Percentiles rank a stretch among this genome's conserved stretches.
Evolutionary conservation across 1,140 invertebrate genomes (phyloP).

Genomic region (Atta colombica): DNA sequence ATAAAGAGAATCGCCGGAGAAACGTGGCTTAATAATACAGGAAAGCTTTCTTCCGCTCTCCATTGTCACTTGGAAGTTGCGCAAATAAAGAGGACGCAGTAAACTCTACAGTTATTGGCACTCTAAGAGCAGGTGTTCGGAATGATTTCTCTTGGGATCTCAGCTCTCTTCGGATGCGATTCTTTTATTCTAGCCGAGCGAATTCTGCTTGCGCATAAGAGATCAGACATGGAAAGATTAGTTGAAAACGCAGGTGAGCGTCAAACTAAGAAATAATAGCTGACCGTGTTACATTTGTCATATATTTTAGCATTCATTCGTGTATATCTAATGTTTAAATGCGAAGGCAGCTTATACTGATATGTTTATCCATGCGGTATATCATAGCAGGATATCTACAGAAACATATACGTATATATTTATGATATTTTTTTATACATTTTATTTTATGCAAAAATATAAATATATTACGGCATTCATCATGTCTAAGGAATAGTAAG

Average conservation of each 20-base stretch:
- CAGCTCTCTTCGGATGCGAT: constrained; percentile 54
- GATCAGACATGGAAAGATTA: constrained; percentile 61
- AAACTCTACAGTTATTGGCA: constrained; percentile 75
- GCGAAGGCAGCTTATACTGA: not conserved
- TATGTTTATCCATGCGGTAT: not conserved
- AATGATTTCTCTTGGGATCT: constrained; percentile 75
- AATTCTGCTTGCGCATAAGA: constrained; percentile 47
- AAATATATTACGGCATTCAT: not conserved
- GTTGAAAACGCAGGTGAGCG: constrained; percentile 8
- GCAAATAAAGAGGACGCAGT: constrained; percentile 72
- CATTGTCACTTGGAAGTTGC: constrained; percentile 52
- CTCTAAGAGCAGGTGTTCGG: constrained; percentile 77
- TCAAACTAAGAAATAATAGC: not conserved
- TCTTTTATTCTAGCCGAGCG: constrained; percentile 60
- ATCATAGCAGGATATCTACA: not conserved
- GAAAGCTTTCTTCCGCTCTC: constrained; percentile 65
- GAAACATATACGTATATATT: not conserved
- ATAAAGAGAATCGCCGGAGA: constrained; percentile 67
- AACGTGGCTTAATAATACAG: constrained; percentile 73
- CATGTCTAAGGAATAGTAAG: not conserved
- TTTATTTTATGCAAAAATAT: not conserved
- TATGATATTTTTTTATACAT: not conserved
- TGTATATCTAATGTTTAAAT: constrained; percentile 28
- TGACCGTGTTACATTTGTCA: not conserved
- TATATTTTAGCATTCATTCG: constrained; percentile 37